Evolutionary conservation across 2,113 vertebrate genomes (phyloP).

Genomic region (Gnathonemus longibarbis): DNA sequence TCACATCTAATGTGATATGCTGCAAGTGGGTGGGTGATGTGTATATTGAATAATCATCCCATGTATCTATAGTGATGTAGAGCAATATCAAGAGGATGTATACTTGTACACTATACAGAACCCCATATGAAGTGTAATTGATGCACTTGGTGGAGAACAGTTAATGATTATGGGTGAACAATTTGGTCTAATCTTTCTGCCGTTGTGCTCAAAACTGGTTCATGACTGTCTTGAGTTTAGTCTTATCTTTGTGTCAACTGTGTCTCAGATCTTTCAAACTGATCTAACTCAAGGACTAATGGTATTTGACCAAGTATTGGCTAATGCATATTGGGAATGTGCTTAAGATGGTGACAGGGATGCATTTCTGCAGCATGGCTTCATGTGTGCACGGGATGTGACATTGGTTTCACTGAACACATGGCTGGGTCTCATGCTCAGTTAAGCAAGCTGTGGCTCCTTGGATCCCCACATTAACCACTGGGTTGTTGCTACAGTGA

Average conservation of each 20-base stretch:
- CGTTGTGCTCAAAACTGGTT: background rate
- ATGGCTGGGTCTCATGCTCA: background rate
- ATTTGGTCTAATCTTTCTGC: background rate
- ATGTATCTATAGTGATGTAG: background rate
- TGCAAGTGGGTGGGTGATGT: background rate
- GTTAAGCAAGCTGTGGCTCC: too few species aligned
- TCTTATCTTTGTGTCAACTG: background rate
- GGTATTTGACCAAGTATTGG: background rate
- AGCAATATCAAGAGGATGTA: too few species aligned
- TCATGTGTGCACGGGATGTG: background rate
- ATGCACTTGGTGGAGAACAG: background rate
- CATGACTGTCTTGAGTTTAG: background rate
- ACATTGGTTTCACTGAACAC: background rate
- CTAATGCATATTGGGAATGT: background rate
- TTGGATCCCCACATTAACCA: background rate
- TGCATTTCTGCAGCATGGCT: background rate
- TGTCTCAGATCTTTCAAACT: background rate
- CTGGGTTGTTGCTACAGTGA: background rate
- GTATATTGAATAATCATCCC: background rate
- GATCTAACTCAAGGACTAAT: background rate
- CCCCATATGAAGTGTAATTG: background rate
- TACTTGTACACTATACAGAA: too few species aligned
- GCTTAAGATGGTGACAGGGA: background rate
- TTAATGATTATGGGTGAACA: background rate
- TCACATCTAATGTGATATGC: background rate